phyloP scores from a whole-genome alignment of 1,140 invertebrate species.

The Pogonomyrmex barbatus region DNA sequence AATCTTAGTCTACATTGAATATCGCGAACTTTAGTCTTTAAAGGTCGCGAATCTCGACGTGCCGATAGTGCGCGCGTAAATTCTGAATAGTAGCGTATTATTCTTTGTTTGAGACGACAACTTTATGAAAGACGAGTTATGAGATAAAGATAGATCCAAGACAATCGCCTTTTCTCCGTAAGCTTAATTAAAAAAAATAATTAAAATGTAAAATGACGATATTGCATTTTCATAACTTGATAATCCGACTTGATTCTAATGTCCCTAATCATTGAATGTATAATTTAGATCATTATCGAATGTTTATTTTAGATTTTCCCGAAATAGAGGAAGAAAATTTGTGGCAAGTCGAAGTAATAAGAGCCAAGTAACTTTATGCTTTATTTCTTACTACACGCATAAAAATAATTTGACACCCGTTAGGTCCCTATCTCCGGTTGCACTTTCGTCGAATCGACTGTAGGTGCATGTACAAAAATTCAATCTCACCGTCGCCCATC shows the following conservation, averaged over 20 bases:
- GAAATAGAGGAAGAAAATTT: background rate
- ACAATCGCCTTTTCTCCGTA: constrained; percentile 28
- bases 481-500: constrained; percentile 80
- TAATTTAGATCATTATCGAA: no score
- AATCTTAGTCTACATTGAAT: constrained; percentile 80
- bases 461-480: constrained; percentile 85
- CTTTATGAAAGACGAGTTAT: background rate
- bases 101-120: constrained; percentile 38
- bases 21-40: constrained; percentile 85
- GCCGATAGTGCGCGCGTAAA: constrained; percentile 66
- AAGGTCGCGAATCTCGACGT: constrained; percentile 81
- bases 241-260: background rate
- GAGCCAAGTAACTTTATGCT: background rate
- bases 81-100: constrained; percentile 37
- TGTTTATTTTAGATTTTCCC: background rate
- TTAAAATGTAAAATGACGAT: background rate
- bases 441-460: constrained; percentile 85
- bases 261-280: background rate
- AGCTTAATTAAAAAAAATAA: background rate
- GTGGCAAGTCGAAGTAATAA: background rate
- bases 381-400: background rate
- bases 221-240: background rate
- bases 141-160: constrained; percentile 16
- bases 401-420: constrained; percentile 52
- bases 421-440: constrained; percentile 69